Conservation (phyloP, 2,888 invertebrate species). For the Pogonocherus hispidulus region DNA sequence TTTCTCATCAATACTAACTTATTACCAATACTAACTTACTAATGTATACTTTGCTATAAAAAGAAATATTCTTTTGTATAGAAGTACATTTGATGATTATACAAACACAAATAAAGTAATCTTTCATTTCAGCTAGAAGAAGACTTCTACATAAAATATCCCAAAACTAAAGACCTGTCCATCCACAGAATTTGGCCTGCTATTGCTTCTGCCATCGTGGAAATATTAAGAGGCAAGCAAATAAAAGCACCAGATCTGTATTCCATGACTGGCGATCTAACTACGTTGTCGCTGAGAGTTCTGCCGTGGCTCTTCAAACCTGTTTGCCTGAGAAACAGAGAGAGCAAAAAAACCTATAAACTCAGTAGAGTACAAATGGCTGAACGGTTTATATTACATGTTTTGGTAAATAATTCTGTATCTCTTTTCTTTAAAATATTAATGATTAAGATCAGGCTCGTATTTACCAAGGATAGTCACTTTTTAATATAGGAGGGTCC, state of each 20-base stretch:
- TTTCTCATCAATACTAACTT: too few relatives aligned
- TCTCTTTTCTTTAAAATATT: too few relatives aligned
- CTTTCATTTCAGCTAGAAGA: constrained; percentile 28
- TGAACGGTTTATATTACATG: constrained; percentile 34
- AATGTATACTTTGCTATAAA: too few relatives aligned
- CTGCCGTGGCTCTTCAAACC: constrained; percentile 33
- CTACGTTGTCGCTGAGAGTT: constrained; percentile 25
- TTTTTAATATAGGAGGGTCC: too few relatives aligned
- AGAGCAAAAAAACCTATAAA: constrained; percentile 24
- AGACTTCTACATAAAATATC: constrained; percentile 32
- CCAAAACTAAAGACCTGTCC: constrained; percentile 11
- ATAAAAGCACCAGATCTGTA: constrained; percentile 23
- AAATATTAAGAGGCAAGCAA: constrained; percentile 30
- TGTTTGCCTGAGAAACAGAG: constrained; percentile 12
- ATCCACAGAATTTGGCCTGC: constrained; percentile 32
- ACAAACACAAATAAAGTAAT: not conserved
- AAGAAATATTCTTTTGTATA: too few relatives aligned
- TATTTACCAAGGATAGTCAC: too few relatives aligned
- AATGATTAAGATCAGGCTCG: too few relatives aligned
- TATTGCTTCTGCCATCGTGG: constrained; percentile 27
- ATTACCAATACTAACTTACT: too few relatives aligned
- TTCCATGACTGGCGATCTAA: constrained; percentile 5
- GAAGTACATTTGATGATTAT: too few relatives aligned
- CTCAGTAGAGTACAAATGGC: constrained; percentile 30
- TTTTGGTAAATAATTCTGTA: constrained; percentile 18